phyloP scores from a whole-genome alignment of 2,888 invertebrate species.

The Watsonalla binaria region DNA sequence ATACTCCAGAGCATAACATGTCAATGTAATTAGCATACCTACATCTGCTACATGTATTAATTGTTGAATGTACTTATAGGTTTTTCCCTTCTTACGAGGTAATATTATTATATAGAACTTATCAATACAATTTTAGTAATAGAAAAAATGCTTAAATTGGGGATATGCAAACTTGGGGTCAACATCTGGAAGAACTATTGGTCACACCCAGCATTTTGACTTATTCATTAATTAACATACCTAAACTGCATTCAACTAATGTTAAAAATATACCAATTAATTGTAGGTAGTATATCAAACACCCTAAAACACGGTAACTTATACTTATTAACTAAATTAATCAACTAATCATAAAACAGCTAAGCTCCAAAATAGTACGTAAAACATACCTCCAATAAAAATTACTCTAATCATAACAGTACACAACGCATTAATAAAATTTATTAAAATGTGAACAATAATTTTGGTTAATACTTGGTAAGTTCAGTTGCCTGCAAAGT shows the following conservation, averaged over 20 bases:
- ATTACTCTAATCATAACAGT: constrained; percentile 54
- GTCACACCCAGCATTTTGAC: neutral
- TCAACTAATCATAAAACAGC: constrained; percentile 32
- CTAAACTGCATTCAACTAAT: constrained; percentile 6
- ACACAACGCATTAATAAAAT: constrained; percentile 74
- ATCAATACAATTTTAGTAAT: neutral
- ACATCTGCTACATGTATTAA: no score
- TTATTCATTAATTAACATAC: neutral
- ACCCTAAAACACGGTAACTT: constrained; percentile 21
- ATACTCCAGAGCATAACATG: no score
- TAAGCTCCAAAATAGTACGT: constrained; percentile 50
- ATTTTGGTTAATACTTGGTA: constrained; percentile 71
- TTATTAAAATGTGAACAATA: constrained; percentile 72
- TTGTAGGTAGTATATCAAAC: constrained; percentile 31
- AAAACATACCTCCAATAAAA: constrained; percentile 58
- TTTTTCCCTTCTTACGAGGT: neutral
- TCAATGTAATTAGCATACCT: no score
- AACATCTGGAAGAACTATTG: neutral
- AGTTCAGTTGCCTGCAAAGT: constrained; percentile 30
- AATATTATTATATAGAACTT: neutral
- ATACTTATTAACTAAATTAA: constrained; percentile 34
- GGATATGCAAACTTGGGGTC: neutral
- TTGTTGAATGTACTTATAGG: no score
- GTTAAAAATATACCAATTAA: constrained; percentile 17
- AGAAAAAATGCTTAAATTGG: neutral